Percentiles rank a stretch among this genome's conserved stretches.
Conservation (phyloP, 2,113 vertebrate species). For the Tiliqua scincoides region DNA sequence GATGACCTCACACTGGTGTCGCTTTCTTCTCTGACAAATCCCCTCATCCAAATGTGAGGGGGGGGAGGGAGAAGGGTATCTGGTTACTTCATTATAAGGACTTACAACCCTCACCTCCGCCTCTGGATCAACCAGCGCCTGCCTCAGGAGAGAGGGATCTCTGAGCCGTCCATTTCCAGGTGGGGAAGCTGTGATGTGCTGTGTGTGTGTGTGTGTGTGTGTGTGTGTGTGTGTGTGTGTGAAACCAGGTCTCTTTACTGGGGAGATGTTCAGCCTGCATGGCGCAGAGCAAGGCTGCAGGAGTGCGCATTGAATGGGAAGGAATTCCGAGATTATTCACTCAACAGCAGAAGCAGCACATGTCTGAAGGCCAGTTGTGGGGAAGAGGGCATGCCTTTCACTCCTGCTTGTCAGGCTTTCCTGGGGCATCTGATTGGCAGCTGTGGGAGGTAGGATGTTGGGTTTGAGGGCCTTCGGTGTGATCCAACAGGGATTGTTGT, state of each 20-base stretch:
- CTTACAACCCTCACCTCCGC: neutral
- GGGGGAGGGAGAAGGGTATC: neutral
- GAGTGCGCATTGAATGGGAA: neutral
- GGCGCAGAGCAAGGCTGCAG: neutral
- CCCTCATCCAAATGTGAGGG: neutral
- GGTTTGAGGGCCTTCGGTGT: too few relatives aligned
- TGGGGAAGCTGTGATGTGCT: neutral
- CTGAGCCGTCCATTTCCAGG: neutral
- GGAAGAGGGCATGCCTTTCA: too few relatives aligned
- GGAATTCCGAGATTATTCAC: neutral
- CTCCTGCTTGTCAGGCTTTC: too few relatives aligned
- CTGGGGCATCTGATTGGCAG: too few relatives aligned
- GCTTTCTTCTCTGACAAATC: slow-evolving; percentile 5
- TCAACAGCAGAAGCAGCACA: too few relatives aligned
- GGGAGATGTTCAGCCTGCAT: neutral
- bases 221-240: too few relatives aligned
- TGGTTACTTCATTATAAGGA: slow-evolving; percentile 31
- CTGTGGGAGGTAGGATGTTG: too few relatives aligned
- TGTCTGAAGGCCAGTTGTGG: too few relatives aligned
- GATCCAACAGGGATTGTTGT: too few relatives aligned
- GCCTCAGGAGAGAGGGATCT: neutral
- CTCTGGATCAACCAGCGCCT: neutral
- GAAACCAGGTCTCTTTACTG: neutral
- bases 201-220: too few relatives aligned
- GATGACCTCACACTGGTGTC: neutral